phyloP scores from a whole-genome alignment of 1,140 invertebrate genomes.

The Laupala kohalensis region DNA sequence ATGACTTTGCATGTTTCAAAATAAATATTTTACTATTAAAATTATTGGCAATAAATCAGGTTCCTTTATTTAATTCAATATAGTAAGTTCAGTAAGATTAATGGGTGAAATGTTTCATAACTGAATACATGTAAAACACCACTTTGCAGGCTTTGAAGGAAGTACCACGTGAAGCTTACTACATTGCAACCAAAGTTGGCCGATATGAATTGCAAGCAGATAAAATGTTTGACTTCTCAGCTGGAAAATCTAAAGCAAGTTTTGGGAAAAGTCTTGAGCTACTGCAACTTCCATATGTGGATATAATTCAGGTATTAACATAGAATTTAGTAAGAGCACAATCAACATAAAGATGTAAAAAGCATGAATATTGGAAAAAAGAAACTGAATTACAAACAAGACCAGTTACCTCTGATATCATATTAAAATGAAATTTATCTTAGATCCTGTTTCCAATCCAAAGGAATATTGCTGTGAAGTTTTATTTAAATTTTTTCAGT shows the following conservation, averaged over 20 bases:
- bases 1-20: too few species aligned
- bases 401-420: not conserved
- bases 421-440: too few species aligned
- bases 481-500: too few species aligned
- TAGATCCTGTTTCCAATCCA: too few species aligned
- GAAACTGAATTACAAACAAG: not conserved
- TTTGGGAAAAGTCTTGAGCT: constrained; percentile 61
- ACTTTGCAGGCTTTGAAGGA: constrained; percentile 50
- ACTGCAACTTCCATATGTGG: constrained; percentile 69
- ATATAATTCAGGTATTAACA: constrained; percentile 70
- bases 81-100: too few species aligned
- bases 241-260: constrained; percentile 54
- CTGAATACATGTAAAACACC: too few species aligned
- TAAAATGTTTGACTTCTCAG: constrained; percentile 78
- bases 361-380: not conserved
- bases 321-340: not conserved
- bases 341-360: not conserved
- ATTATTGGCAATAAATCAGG: too few species aligned
- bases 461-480: too few species aligned
- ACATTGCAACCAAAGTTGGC: constrained; percentile 75
- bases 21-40: too few species aligned
- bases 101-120: too few species aligned
- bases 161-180: constrained; percentile 69
- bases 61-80: too few species aligned
- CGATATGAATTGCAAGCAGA: constrained; percentile 40